Evolutionary conservation across 2,888 invertebrate genomes (phyloP), one percentile per base, ranked within the genome.

Genomic region (Galerucella pusilla): DNA sequence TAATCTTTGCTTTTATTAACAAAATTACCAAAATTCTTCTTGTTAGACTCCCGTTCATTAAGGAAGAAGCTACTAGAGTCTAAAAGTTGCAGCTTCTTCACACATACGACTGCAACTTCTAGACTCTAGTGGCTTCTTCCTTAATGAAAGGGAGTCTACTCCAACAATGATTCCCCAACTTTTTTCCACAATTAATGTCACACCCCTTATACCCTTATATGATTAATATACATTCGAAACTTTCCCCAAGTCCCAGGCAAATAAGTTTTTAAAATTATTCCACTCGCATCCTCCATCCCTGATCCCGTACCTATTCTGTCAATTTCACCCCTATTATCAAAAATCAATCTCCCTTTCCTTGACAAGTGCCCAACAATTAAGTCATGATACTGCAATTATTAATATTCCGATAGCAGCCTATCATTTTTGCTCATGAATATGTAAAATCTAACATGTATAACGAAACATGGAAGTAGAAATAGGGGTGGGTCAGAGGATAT

Each of bases 351-450:
- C 20, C 25, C 20, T 45, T 25, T 45, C 60, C 20, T 45, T 59
- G 57, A 59, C 67, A 35, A 68, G 68, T 35, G 57, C 16, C 60
- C 60, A 16, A 42, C 68, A 68, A 68, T 68, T 68, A 68, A 68
- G 57, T 68, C 59, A 68, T 68, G 68, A 68, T 68, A 68, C 45
- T 60, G 57, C 59, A 60, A 68, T 57, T 68, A 68, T 60, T 68
- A 68, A 68, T 68, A 68, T 68, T 68, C 68, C 57, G 52, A 68
- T 45, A 45, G 68, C 68, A n/a, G 59, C 35, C 45, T 45, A 5
- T 59, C n/a, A 59, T 60, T 42, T 59, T 10, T 5, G n/a, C 28
- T 68, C 59, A 68, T 68, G 68, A 68, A 68, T 68, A 68, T 68
- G 68, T 60, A 68, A 68, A 68, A 45, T 11, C 57, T 11, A 45